These are phyloP conservation scores for Tenthredo scrophulariae DNA, from an alignment of 2,888 invertebrate genomes.

Conservation along the genomic window DNA sequence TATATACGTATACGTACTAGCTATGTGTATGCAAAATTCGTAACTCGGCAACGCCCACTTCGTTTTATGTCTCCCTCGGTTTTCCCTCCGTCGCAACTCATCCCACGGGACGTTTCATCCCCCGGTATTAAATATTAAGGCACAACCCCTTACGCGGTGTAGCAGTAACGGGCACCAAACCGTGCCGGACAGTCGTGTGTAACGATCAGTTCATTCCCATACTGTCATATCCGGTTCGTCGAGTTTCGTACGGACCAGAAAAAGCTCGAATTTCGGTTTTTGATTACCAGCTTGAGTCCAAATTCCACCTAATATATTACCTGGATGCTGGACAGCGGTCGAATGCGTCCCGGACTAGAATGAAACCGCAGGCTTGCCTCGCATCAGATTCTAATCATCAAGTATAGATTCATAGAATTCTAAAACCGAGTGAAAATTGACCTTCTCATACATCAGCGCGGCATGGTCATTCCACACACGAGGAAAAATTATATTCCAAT, in stretches of 20 bases:
- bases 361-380: neutral
- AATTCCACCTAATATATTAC: no score
- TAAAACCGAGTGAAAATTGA: no score
- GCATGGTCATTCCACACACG: no score
- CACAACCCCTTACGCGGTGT: constrained; percentile 39
- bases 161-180: constrained; percentile 23
- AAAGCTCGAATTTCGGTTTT: neutral
- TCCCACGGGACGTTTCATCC: constrained; percentile 45
- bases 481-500: neutral
- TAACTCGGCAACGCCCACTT: constrained; percentile 36
- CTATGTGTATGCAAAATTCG: constrained; percentile 31
- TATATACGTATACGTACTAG: neutral
- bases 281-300: neutral
- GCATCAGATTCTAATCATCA: no score
- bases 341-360: neutral
- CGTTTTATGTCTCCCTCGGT: constrained; percentile 38
- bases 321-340: neutral
- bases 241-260: neutral
- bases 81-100: constrained; percentile 35
- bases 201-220: constrained; percentile 25
- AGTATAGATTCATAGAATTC: no score
- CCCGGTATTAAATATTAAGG: constrained; percentile 48
- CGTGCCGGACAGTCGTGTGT: constrained; percentile 2
- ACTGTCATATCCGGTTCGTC: neutral
- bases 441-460: no score